These are phyloP conservation scores for Sciurus carolinensis DNA, from an alignment of 2,797 vertebrate species.

Conservation along the genomic window DNA sequence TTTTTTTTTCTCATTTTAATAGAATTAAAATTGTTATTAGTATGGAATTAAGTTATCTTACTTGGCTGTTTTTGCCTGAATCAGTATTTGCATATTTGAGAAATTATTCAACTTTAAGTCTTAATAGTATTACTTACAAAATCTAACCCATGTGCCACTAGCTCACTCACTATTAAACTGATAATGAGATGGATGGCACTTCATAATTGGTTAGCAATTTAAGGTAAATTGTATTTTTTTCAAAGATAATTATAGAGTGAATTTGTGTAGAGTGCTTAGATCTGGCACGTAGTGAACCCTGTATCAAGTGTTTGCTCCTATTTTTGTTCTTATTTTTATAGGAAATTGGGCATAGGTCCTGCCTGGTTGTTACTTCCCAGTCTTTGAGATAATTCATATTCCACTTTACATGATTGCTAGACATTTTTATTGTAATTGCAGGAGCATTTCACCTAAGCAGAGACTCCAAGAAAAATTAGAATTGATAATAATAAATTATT, in stretches of 20 bases:
- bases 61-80: slow-evolving; percentile 28
- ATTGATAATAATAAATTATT: slow-evolving; percentile 62
- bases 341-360: not conserved
- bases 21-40: slow-evolving; percentile 34
- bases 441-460: slow-evolving; percentile 44
- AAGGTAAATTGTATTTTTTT: slow-evolving; percentile 16
- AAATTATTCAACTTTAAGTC: slow-evolving; percentile 60
- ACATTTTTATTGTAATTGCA: not conserved
- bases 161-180: not conserved
- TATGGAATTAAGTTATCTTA: slow-evolving; percentile 53
- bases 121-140: slow-evolving; percentile 14
- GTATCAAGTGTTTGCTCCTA: not conserved
- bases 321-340: not conserved
- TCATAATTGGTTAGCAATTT: slow-evolving; percentile 33
- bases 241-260: not conserved
- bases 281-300: not conserved
- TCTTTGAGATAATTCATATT: slow-evolving; percentile 2
- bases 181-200: not conserved
- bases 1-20: slow-evolving; percentile 27
- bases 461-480: slow-evolving; percentile 63
- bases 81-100: slow-evolving; percentile 68
- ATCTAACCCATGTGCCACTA: slow-evolving; percentile 16
- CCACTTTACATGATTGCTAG: not conserved
- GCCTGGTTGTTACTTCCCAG: not conserved
- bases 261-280: not conserved